Evolutionary conservation across 2,888 invertebrate species (phyloP).

Genomic region (Mimas tiliae): DNA sequence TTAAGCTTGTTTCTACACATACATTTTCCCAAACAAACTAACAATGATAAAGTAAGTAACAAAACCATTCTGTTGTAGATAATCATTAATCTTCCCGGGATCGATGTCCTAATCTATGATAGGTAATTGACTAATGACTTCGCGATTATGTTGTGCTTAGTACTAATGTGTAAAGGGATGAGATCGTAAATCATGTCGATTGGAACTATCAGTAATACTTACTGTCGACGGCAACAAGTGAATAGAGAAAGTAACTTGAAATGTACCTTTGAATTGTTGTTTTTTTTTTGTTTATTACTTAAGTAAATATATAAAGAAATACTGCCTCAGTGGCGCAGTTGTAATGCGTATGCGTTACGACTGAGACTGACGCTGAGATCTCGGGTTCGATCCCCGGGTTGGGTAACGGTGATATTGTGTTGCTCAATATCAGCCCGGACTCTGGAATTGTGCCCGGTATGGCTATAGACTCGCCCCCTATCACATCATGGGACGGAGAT

Average conservation of each 20-base stretch:
- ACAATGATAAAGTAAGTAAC: not conserved
- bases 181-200: constrained; percentile 13
- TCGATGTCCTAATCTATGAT: constrained; percentile 68
- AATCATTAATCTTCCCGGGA: constrained; percentile 62
- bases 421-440: no score
- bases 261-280: not conserved
- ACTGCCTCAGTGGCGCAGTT: no score
- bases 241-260: not conserved
- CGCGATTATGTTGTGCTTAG: constrained; percentile 33
- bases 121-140: constrained; percentile 66
- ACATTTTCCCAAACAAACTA: not conserved
- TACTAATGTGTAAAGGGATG: constrained; percentile 14
- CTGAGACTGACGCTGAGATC: no score
- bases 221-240: constrained; percentile 5
- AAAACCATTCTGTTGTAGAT: constrained; percentile 31
- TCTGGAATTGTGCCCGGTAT: no score
- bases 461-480: no score
- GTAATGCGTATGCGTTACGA: no score
- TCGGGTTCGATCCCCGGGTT: no score
- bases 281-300: not conserved
- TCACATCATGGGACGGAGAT: no score
- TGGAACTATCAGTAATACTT: not conserved
- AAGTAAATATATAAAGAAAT: no score
- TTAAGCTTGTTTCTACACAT: no score
- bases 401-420: no score